Conservation (phyloP, 2,888 invertebrate species). For the Monopis laevigella region DNA sequence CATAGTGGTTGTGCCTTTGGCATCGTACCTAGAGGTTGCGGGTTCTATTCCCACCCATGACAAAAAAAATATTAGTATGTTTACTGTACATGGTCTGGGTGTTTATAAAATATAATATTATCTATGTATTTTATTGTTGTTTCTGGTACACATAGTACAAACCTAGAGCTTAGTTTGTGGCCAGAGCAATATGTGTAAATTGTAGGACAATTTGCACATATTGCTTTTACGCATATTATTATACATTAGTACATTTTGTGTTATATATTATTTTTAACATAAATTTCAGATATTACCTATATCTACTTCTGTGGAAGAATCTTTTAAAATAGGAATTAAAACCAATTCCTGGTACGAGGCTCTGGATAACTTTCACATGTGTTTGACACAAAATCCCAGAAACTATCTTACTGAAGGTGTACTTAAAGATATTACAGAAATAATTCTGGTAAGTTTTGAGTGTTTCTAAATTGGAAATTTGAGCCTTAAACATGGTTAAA, state of each 20-base stretch:
- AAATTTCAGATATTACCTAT: slow-evolving; percentile 28
- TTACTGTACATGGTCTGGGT: too few relatives aligned
- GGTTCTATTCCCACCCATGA: too few relatives aligned
- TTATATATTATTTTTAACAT: too few relatives aligned
- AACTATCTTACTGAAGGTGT: slow-evolving; percentile 45
- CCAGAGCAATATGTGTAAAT: too few relatives aligned
- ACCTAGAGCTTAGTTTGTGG: too few relatives aligned
- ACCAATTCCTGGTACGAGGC: slow-evolving; percentile 52
- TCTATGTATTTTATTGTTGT: neutral
- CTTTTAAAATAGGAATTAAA: slow-evolving; percentile 43
- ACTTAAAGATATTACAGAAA: slow-evolving; percentile 45
- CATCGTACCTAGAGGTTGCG: too few relatives aligned
- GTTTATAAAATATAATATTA: neutral
- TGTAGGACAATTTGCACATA: too few relatives aligned
- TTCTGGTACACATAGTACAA: too few relatives aligned
- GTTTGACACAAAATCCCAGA: slow-evolving; percentile 29
- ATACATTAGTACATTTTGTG: too few relatives aligned
- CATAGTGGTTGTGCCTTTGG: too few relatives aligned
- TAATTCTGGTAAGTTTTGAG: slow-evolving; percentile 44
- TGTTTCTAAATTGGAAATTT: neutral
- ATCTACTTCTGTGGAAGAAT: slow-evolving; percentile 36
- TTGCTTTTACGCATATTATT: too few relatives aligned
- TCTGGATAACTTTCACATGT: slow-evolving; percentile 42
- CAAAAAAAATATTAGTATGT: too few relatives aligned
- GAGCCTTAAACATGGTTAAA: neutral